Conservation (phyloP, 30 jellyfish, hydroid and myxozoan species). For the Aurelia coerulea region DNA sequence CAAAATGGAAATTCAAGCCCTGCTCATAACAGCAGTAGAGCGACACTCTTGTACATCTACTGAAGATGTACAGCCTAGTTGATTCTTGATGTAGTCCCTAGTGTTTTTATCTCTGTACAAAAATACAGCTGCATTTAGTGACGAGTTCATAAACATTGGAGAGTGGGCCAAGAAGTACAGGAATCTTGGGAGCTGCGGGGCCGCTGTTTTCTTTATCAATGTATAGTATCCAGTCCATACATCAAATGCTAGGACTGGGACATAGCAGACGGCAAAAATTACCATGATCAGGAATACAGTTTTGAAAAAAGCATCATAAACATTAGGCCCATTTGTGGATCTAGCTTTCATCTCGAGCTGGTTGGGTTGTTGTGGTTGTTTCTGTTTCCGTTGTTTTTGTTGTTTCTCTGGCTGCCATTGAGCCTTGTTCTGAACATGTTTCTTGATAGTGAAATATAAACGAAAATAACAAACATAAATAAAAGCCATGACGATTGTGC, state of each 20-base stretch:
- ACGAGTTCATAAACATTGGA: slow-evolving; percentile 14
- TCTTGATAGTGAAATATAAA: slow-evolving; percentile 10
- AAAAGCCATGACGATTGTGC: background rate
- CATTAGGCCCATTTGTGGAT: background rate
- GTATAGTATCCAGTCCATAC: slow-evolving; percentile 59
- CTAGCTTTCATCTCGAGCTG: background rate
- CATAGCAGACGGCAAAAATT: background rate
- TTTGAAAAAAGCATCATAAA: background rate
- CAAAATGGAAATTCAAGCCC: no score
- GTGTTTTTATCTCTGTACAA: slow-evolving; percentile 13
- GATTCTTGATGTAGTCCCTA: background rate
- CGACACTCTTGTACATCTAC: no score
- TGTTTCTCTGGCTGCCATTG: background rate
- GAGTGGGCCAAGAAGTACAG: slow-evolving; percentile 15
- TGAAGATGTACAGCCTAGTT: no score
- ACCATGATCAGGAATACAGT: slow-evolving; percentile 9
- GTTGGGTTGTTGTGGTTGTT: no score
- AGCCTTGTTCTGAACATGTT: background rate
- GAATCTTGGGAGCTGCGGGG: slow-evolving; percentile 47
- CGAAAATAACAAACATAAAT: slow-evolving; percentile 11
- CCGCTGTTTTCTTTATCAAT: background rate
- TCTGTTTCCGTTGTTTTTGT: no score
- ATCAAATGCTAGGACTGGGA: slow-evolving; percentile 13
- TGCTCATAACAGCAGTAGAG: no score
- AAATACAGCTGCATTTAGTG: slow-evolving; percentile 29